Conservation (phyloP, 2,113 vertebrate species). For the Daboia siamensis region DNA sequence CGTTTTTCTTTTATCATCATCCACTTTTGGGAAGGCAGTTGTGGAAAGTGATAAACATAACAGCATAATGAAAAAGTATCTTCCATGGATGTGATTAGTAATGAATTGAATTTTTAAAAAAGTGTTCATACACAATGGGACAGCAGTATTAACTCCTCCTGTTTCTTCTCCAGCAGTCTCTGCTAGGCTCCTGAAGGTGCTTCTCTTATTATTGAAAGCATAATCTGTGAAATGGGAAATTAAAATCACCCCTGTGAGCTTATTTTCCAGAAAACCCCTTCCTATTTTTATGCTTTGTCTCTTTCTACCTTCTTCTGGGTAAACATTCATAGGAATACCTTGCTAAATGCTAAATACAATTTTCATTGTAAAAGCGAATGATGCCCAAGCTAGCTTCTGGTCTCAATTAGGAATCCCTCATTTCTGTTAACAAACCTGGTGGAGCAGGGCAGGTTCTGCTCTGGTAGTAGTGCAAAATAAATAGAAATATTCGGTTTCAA, state of each 20-base stretch:
- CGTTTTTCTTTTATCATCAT: background rate
- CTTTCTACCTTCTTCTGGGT: background rate
- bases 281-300: background rate
- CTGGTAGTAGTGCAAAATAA: background rate
- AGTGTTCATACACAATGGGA: background rate
- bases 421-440: background rate
- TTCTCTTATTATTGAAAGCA: background rate
- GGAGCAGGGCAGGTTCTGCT: background rate
- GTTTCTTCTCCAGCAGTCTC: background rate
- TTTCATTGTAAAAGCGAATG: background rate
- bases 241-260: background rate
- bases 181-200: background rate
- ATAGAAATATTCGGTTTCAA: conserved; percentile 32
- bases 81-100: background rate
- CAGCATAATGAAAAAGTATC: background rate
- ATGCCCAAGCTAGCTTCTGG: background rate
- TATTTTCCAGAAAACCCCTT: background rate
- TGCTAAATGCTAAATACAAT: conserved; percentile 23
- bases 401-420: background rate
- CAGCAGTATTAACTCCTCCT: background rate
- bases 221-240: background rate
- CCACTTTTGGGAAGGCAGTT: background rate
- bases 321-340: background rate
- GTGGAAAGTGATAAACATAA: background rate
- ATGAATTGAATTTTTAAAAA: background rate